Evolutionary conservation across 2,888 invertebrate genomes (phyloP).

Genomic region (Pharmacophagus antenor): DNA sequence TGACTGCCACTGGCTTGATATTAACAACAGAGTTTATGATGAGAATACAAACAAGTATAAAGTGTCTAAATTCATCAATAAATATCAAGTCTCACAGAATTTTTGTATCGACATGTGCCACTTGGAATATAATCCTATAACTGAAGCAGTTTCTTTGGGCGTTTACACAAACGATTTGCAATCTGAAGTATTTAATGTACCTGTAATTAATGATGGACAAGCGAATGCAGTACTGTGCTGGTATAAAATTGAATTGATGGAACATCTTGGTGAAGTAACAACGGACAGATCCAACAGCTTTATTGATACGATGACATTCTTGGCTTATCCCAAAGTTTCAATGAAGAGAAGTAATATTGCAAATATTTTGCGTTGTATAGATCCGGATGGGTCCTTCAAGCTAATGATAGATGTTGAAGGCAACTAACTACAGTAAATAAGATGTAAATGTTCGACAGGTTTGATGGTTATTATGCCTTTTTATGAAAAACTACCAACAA

Average conservation of each 20-base stretch:
- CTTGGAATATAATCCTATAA: constrained; percentile 62
- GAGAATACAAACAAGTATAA: constrained; percentile 76
- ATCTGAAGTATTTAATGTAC: constrained; percentile 45
- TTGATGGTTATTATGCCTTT: too few relatives aligned
- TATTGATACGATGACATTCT: constrained; percentile 70
- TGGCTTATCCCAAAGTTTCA: constrained; percentile 56
- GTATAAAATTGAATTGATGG: constrained; percentile 73
- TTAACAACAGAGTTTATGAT: constrained; percentile 80
- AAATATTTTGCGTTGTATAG: constrained; percentile 53
- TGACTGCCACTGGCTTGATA: constrained; percentile 80
- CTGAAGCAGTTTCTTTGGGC: constrained; percentile 54
- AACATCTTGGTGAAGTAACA: constrained; percentile 56
- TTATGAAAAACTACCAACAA: too few relatives aligned
- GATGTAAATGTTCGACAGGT: too few relatives aligned
- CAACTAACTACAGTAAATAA: constrained; percentile 17
- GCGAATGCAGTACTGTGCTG: constrained; percentile 79
- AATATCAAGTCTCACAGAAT: constrained; percentile 81
- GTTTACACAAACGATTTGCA: constrained; percentile 38
- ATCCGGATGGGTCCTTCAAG: constrained; percentile 59
- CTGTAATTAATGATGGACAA: constrained; percentile 56
- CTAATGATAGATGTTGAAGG: constrained; percentile 46
- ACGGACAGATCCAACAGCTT: constrained; percentile 69
- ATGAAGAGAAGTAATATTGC: constrained; percentile 51
- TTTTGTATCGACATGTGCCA: constrained; percentile 69
- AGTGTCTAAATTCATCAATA: constrained; percentile 80